phyloP scores from a whole-genome alignment of 1,140 invertebrate genomes.

The Phymorhynchus buccinoides region DNA sequence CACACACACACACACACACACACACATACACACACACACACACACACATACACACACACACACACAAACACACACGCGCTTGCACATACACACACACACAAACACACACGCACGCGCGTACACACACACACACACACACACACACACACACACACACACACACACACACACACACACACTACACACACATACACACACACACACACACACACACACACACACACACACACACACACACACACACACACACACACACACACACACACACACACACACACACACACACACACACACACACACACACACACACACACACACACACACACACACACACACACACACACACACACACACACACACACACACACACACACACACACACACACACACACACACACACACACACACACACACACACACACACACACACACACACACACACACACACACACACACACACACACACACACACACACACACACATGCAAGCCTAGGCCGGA shows the following conservation, averaged over 20 bases:
- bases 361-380: neutral
- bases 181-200: neutral
- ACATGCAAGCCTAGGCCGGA: neutral
- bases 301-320: neutral
- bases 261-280: slow-evolving; percentile 21
- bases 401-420: neutral
- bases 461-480: neutral
- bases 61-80: too few relatives aligned
- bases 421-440: slow-evolving; percentile 7
- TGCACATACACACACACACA: too few relatives aligned
- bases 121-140: neutral
- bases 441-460: neutral
- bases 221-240: neutral
- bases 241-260: neutral
- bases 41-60: neutral
- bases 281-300: too few relatives aligned
- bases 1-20: neutral
- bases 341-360: neutral
- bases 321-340: neutral
- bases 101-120: neutral
- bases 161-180: neutral
- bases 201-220: neutral
- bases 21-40: neutral
- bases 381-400: neutral
- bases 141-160: neutral